Percentiles rank a stretch among this genome's conserved stretches.
These are phyloP conservation scores for Nephrotoma appendiculata DNA, from an alignment of 2,888 invertebrate genomes.

Conservation along the genomic window DNA sequence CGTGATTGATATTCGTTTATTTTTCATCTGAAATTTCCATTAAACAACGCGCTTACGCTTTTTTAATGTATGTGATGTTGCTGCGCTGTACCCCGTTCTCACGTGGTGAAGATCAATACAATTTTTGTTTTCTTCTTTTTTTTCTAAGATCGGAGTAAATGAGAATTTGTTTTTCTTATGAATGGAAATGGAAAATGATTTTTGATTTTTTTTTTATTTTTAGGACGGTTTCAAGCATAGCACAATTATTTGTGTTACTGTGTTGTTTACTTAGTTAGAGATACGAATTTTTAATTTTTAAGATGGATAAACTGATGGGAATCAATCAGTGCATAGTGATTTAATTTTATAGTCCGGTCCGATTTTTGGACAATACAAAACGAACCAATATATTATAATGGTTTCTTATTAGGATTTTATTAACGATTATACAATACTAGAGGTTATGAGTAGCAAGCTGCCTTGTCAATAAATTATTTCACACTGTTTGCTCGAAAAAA, in stretches of 20 bases:
- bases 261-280: not conserved
- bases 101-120: not conserved
- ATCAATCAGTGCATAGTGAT: not conserved
- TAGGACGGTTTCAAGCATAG: not conserved
- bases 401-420: too few relatives aligned
- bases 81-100: not conserved
- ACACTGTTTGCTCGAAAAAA: too few relatives aligned
- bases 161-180: not conserved
- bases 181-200: not conserved
- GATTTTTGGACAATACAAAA: too few relatives aligned
- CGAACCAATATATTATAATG: too few relatives aligned
- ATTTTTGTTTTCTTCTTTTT: not conserved
- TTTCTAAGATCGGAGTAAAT: not conserved
- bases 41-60: not conserved
- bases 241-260: not conserved
- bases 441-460: too few relatives aligned
- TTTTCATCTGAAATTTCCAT: not conserved
- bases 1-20: not conserved
- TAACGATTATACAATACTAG: too few relatives aligned
- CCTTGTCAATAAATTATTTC: too few relatives aligned
- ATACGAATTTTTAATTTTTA: not conserved
- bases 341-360: not conserved
- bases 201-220: not conserved
- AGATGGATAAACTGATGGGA: not conserved
- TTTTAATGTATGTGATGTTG: not conserved